phyloP scores from a whole-genome alignment of 1,140 invertebrate species.

The Temnothorax longispinosus region DNA sequence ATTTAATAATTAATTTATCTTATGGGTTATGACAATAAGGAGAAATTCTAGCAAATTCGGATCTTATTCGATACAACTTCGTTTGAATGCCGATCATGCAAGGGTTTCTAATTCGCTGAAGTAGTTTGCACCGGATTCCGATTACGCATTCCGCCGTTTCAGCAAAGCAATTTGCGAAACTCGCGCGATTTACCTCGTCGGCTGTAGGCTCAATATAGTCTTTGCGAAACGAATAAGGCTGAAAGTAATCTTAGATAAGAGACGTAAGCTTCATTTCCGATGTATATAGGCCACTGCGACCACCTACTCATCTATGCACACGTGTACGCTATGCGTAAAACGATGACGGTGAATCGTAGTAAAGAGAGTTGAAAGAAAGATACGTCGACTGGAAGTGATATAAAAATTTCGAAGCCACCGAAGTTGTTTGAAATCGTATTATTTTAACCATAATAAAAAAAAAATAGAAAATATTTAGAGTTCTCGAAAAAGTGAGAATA shows the following conservation, averaged over 20 bases:
- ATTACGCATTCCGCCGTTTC: slow-evolving; percentile 1
- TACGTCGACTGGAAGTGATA: neutral
- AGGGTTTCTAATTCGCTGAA: slow-evolving; percentile 28
- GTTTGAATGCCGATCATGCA: slow-evolving; percentile 1
- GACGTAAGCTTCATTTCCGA: slow-evolving; percentile 43
- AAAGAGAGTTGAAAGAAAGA: neutral
- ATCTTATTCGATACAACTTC: neutral
- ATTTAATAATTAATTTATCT: neutral
- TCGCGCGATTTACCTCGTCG: neutral
- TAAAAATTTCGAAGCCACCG: neutral
- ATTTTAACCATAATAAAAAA: neutral
- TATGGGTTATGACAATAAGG: neutral
- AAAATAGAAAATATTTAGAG: neutral
- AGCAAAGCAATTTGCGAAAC: slow-evolving; percentile 9
- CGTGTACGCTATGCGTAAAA: neutral
- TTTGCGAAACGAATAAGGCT: slow-evolving; percentile 11
- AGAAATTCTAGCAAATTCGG: neutral
- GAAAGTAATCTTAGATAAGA: slow-evolving; percentile 63
- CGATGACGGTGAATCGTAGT: slow-evolving; percentile 36
- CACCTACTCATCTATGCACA: neutral
- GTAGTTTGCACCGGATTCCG: neutral
- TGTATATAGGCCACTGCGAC: slow-evolving; percentile 62
- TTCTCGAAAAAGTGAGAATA: neutral
- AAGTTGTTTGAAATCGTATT: neutral
- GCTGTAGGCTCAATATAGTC: slow-evolving; percentile 16